Conservation (phyloP, 2,888 invertebrate species). For the Apodemia hepburni region DNA sequence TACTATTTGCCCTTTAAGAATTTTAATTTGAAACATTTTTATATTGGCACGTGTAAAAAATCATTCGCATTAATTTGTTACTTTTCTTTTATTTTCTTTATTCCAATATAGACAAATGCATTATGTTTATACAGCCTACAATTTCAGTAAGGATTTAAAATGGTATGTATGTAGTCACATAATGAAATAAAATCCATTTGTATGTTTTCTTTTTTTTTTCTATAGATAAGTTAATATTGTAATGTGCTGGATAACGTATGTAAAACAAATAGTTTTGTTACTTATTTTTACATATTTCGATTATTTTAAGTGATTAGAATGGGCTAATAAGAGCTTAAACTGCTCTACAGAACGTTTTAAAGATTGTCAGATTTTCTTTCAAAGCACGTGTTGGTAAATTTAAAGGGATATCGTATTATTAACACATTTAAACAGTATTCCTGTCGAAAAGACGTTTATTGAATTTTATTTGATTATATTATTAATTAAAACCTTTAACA, state of each 20-base stretch:
- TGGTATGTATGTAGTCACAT: too few species aligned
- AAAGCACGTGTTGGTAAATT: not conserved
- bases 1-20: constrained; percentile 35
- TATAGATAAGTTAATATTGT: too few species aligned
- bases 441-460: too few species aligned
- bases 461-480: too few species aligned
- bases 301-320: not conserved
- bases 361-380: not conserved
- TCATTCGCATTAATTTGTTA: not conserved
- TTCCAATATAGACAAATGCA: not conserved
- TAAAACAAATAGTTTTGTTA: too few species aligned
- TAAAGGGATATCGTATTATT: too few species aligned
- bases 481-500: too few species aligned
- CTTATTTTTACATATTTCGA: not conserved
- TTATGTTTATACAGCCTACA: not conserved
- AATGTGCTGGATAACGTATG: too few species aligned
- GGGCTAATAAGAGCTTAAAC: not conserved
- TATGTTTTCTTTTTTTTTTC: too few species aligned
- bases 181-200: too few species aligned
- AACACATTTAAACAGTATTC: too few species aligned
- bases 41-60: constrained; percentile 3
- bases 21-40: constrained; percentile 11
- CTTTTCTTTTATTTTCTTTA: not conserved
- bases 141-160: not conserved
- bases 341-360: not conserved